phyloP scores from a whole-genome alignment of 2,113 vertebrate species.

The Cardinalis cardinalis region DNA sequence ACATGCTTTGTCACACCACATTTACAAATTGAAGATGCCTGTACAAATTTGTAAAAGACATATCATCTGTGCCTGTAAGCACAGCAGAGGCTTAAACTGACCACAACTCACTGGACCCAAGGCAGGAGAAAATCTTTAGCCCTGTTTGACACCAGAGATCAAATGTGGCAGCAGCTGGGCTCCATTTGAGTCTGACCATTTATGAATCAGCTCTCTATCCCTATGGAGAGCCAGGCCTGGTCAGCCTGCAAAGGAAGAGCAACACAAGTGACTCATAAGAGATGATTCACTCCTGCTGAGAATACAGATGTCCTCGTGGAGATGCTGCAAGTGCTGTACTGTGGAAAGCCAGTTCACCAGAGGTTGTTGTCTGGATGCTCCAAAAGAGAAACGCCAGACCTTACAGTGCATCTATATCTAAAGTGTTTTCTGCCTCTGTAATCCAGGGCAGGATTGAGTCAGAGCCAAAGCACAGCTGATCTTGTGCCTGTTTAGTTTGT shows the following conservation, averaged over 20 bases:
- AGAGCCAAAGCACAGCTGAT: not conserved
- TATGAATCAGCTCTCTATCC: not conserved
- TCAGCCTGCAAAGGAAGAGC: not conserved
- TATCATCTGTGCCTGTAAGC: not conserved
- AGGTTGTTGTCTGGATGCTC: not conserved
- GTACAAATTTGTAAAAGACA: not conserved
- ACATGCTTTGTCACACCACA: not conserved
- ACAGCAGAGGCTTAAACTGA: not conserved
- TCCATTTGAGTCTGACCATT: not conserved
- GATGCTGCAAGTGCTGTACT: not conserved
- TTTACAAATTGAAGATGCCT: not conserved
- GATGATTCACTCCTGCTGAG: not conserved
- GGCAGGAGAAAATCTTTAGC: not conserved
- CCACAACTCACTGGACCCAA: not conserved
- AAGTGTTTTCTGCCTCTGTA: not conserved
- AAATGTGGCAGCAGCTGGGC: not conserved
- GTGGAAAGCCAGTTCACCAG: not conserved
- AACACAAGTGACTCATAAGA: not conserved
- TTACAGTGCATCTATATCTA: not conserved
- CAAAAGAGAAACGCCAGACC: fast-evolving
- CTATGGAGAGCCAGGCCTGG: not conserved
- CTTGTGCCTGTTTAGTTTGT: not conserved
- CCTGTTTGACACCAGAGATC: not conserved
- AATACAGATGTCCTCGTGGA: not conserved
- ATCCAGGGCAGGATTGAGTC: not conserved